These are phyloP conservation scores for Columbina picui DNA, from an alignment of 2,113 vertebrate species.

Conservation along the genomic window DNA sequence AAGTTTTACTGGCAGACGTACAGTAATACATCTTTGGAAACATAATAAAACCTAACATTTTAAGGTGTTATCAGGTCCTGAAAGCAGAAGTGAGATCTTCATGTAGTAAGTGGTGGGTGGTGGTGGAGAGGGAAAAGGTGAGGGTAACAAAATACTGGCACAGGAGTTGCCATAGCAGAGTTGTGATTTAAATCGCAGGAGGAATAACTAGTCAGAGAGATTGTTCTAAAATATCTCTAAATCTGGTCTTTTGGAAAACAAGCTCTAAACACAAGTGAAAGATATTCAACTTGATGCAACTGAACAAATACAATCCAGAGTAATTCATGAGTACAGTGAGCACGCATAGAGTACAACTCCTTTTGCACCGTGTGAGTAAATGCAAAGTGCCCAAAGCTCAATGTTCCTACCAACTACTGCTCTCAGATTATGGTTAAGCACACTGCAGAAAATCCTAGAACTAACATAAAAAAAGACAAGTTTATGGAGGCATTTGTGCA, in stretches of 20 bases:
- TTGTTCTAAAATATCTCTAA: neutral
- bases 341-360: neutral
- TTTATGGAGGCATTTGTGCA: neutral
- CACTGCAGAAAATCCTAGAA: neutral
- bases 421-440: neutral
- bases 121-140: neutral
- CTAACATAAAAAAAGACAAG: neutral
- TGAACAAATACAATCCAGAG: neutral
- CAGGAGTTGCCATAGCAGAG: neutral
- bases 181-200: neutral
- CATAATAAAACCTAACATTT: constrained; percentile 14
- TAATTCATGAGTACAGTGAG: neutral
- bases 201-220: neutral
- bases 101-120: constrained; percentile 1
- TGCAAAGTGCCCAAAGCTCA: neutral
- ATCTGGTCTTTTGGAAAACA: neutral
- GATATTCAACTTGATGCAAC: neutral
- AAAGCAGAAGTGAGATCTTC: constrained; percentile 46
- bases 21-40: constrained; percentile 53
- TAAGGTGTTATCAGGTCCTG: constrained; percentile 54
- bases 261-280: neutral
- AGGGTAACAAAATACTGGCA: neutral
- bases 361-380: neutral
- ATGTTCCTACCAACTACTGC: neutral
- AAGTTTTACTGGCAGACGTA: constrained; percentile 35